Percentiles rank a stretch among this genome's conserved stretches.
Evolutionary conservation across 2,888 invertebrate genomes (phyloP).

Genomic region (Andrena marginata): DNA sequence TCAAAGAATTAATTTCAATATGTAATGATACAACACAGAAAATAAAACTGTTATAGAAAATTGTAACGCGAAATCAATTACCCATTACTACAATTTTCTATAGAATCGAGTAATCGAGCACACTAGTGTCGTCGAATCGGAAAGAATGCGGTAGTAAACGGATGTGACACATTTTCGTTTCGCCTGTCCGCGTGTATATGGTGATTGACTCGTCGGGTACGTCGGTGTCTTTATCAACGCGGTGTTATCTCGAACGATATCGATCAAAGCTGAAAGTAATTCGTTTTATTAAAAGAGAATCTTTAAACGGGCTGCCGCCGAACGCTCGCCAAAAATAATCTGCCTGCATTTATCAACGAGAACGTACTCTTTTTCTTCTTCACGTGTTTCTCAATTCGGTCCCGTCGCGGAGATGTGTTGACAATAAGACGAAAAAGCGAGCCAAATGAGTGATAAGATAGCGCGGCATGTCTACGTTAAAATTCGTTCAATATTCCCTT

Average conservation of each 20-base stretch:
- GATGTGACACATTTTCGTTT: slow-evolving; percentile 14
- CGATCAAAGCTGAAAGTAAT: slow-evolving; percentile 43
- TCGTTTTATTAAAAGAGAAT: slow-evolving; percentile 36
- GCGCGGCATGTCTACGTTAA: neutral
- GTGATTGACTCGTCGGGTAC: slow-evolving; percentile 7
- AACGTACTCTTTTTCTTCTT: neutral
- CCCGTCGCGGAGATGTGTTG: neutral
- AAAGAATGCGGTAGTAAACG: neutral
- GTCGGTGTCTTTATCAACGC: slow-evolving; percentile 33
- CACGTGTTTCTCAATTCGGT: neutral
- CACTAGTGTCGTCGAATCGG: too few relatives aligned
- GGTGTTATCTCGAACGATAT: slow-evolving; percentile 44
- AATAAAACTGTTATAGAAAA: too few relatives aligned
- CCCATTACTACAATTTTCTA: too few relatives aligned
- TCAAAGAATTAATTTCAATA: too few relatives aligned
- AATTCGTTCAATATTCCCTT: neutral
- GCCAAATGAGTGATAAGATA: neutral
- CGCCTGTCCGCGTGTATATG: neutral
- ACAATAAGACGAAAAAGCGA: neutral
- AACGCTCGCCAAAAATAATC: neutral
- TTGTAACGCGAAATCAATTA: too few relatives aligned
- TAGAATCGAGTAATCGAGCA: too few relatives aligned
- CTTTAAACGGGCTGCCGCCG: neutral
- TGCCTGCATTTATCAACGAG: neutral
- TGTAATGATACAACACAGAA: too few relatives aligned